Base-by-base conservation (phyloP, 2,888 invertebrate species). In the Tyria jacobaeae region DNA sequence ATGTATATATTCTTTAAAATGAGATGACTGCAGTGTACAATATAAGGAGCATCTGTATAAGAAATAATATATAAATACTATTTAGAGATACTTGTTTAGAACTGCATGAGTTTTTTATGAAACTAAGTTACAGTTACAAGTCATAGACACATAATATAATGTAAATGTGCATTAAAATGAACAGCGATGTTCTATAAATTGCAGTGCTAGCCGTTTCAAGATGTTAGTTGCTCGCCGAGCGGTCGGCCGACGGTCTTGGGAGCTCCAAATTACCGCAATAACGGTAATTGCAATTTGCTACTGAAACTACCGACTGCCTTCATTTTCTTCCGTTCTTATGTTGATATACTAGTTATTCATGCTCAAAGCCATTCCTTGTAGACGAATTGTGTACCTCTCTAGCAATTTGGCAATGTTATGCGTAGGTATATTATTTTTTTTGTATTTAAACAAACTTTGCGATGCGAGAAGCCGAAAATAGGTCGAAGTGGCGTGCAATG, bases 231-330 rank as follows among this genome's bases (percentile, higher is more conserved):
- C 64, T 61, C 62, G 51, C 63, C 58, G 66, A 58, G 75, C 60
- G 64, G 51, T 31, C 59, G 70, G 25, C 56, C 25, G 50, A 21
- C 59, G 71, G 71, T 68, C 67, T 67, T 73, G 71, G 77, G 77
- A 80, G 83, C 80, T 79, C 86, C 80, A 89, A 91, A 91, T 91
- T 89, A 88, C 90, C 82, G 87, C 87, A 85, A 90, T 90, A 89
- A 90, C 86, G 82, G 87, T 91, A 91, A 91, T 91, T 90, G 89
- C 89, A 87, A 89, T 89, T 89, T 88, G 86, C 87, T 80, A 79
- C 80, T 83, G 86, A 84, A 89, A 91, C 87, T 86, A 86, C 84
- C 81, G 80, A 81, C 86, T 81, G 85, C 86, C 90, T 90, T 88
- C 86, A 85, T 86, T 89, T 82, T 82, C 79, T 85, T 81, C 83